Evolutionary conservation across 2,113 vertebrate species (phyloP), one percentile per base, ranked within the genome.

Genomic region (Meriones unguiculatus): DNA sequence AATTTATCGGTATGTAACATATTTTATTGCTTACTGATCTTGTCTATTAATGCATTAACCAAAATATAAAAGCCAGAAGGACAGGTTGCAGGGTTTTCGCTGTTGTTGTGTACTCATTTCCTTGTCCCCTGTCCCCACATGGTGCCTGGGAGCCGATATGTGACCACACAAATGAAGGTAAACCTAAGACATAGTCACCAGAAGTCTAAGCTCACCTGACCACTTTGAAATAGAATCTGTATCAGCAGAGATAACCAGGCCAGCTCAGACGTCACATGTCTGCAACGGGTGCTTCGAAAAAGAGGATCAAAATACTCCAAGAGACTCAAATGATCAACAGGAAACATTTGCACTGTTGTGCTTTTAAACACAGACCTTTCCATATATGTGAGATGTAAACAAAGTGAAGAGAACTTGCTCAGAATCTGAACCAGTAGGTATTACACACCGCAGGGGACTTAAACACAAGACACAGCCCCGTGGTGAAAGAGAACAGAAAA

Each of bases 201-300:
- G 46, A 67, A 50, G 62, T 22, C 62, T 70, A 81, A 89, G 84
- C 35, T 76, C 52, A 80, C 67, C 64, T 25, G 35, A 20, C 32
- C 38, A 59, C 69, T 50, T n/a, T 46, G 92, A 90, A 85, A 62
- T 10, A 88, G 54, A 52, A 41, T 70, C 77, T 91, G n/a, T 30
- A 57, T 57, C 87, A 77, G 25, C 7, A 28, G 52, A 41, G 28
- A 41, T 80, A 73, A 84, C 18, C 25, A 15, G 78, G 54, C 50
- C 12, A 24, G 41, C 5, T 93, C 54, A 13, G 20, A 24, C 1
- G 17, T 80, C 82, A 85, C 76, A 76, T 41, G 25, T 32, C 59
- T 62, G 22, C 50, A 89, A n/a, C 4, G 13, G 30, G 28, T 25
- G 3, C 2, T 32, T 22, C 15, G 3, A 12, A 30, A 69, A 69